These are phyloP conservation scores for Caenorhabditis tropicalis DNA, from an alignment of 1,140 invertebrate genomes.

Conservation along the genomic window DNA sequence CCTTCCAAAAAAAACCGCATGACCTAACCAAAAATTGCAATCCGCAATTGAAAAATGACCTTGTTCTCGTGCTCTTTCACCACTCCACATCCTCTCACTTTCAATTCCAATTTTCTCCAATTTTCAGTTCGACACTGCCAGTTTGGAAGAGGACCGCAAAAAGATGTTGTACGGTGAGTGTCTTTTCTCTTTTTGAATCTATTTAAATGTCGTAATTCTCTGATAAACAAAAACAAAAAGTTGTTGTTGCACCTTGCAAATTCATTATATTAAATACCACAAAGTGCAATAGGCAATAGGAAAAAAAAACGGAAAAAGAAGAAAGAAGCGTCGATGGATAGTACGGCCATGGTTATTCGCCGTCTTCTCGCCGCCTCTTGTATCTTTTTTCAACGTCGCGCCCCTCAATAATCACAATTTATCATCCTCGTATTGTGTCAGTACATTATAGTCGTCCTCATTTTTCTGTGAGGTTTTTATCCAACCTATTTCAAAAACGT, in stretches of 20 bases:
- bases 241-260: neutral
- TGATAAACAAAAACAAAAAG: neutral
- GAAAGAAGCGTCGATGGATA: conserved; percentile 15
- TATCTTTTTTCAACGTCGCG: conserved; percentile 26
- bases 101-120: neutral
- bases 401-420: conserved; percentile 42
- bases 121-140: conserved; percentile 36
- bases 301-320: neutral
- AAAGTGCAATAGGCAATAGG: conserved; percentile 3
- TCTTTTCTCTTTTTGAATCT: neutral
- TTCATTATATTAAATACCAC: neutral
- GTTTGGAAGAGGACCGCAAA: conserved; percentile 36
- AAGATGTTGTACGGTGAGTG: conserved; percentile 37
- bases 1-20: neutral
- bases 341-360: neutral
- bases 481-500: neutral
- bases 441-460: conserved; percentile 1
- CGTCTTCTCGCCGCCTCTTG: conserved; percentile 37
- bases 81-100: neutral
- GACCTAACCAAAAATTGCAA: neutral
- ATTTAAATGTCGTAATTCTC: neutral
- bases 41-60: neutral
- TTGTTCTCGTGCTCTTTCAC: neutral
- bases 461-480: neutral
- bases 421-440: conserved; percentile 19